Evolutionary conservation across 2,888 invertebrate species (phyloP), one percentile per base, ranked within the genome.

Genomic region (Biston betularia): DNA sequence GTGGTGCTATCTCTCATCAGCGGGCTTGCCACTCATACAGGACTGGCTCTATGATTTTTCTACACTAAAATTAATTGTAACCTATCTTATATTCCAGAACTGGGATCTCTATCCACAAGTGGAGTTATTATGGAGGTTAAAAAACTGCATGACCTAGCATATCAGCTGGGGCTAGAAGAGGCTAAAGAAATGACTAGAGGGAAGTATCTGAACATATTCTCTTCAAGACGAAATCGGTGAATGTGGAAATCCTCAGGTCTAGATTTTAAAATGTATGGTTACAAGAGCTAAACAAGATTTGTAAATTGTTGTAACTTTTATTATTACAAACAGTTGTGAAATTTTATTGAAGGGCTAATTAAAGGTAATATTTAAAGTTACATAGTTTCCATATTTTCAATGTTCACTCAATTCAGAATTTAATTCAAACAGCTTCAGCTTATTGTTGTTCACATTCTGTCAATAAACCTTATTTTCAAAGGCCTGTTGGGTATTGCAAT

Each of bases 161-260:
- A 99, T 88, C 97, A 98, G 81, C 93, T 99, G 40, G 99, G 99
- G 4, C 93, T 98, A 14, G 98, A 98, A 84, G 99, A 99, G 92
- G 97, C 98, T 0, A 98, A 98, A 86, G 99, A 99, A 94, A 98
- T 99, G 97, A 98, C 98, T 0, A 94, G 99, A 77, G 99, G 98
- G 48, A 98, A 98, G 92, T 98, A 98, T 89, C 94, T 99, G 72
- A 98, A 98, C 85, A 97, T 99, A 82, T 97, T 97, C 80, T 79
- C 89, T 75, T 87, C 89, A 49, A 84, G 86, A 53, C 79, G 91
- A 44, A 86, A 87, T 69, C 79, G 90, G 71, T 90, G 70, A 69
- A 52, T 54, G 57, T 34, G 12, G 54, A 6, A 54, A 11, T 42
- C 7, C 8, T 6, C 38, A 53, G 14, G 5, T 38, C 14, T 38